phyloP scores from a whole-genome alignment of 30 jellyfish, hydroid and myxozoan species.

The Chrysaora quinquecirrha region DNA sequence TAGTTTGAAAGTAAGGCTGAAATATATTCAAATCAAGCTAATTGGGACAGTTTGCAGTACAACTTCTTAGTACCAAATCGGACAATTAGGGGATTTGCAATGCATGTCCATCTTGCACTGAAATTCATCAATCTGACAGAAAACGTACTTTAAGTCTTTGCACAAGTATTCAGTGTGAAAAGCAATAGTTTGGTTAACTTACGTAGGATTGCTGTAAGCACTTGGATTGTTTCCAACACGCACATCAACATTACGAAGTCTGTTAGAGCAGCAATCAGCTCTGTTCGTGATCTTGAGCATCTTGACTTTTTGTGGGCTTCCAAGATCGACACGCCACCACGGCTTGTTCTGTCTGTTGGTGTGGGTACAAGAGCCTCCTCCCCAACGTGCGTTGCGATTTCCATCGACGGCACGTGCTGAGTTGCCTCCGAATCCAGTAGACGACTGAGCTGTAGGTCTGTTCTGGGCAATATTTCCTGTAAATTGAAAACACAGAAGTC shows the following conservation, averaged over 20 bases:
- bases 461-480: constrained; percentile 53
- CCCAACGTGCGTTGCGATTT: constrained; percentile 52
- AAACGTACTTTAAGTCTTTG: no score
- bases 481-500: background rate
- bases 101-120: no score
- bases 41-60: no score
- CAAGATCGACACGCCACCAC: constrained; percentile 69
- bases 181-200: no score
- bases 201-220: constrained; percentile 22
- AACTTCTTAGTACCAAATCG: no score
- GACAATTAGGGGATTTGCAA: no score
- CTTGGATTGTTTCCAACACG: constrained; percentile 48
- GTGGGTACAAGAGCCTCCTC: constrained; percentile 66
- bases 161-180: no score
- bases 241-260: constrained; percentile 40
- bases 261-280: constrained; percentile 52
- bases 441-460: constrained; percentile 53
- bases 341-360: constrained; percentile 36
- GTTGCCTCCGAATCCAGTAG: constrained; percentile 52
- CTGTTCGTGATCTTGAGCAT: constrained; percentile 43
- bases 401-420: constrained; percentile 61
- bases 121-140: no score
- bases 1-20: no score
- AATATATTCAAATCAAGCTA: no score
- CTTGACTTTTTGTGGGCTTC: constrained; percentile 41